phyloP scores from a whole-genome alignment of 1,140 invertebrate genomes.

The Meloidogyne floridensis region DNA sequence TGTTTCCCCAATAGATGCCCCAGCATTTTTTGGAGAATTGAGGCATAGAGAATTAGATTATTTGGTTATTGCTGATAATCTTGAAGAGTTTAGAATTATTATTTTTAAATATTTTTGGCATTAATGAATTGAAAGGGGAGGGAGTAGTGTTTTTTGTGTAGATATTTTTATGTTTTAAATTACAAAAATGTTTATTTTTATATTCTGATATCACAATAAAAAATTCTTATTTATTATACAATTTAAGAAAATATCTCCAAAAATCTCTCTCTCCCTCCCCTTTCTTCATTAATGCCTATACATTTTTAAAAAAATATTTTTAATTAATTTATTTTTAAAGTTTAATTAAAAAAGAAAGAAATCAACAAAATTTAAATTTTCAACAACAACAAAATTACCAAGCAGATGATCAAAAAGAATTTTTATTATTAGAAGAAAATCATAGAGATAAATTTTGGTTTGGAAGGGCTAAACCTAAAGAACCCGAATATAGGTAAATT shows the following conservation, averaged over 20 bases:
- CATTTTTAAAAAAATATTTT: too few species aligned
- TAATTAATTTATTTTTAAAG: not conserved
- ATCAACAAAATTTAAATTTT: not conserved
- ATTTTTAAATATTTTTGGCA: too few species aligned
- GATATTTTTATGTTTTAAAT: too few species aligned
- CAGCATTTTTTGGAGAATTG: constrained; percentile 54
- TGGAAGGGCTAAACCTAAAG: not conserved
- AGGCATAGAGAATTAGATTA: constrained; percentile 55
- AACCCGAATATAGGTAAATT: not conserved
- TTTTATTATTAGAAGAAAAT: not conserved
- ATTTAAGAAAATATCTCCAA: too few species aligned
- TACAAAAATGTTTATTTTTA: too few species aligned
- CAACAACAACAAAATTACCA: not conserved
- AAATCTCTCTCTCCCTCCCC: too few species aligned
- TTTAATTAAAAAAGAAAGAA: constrained; percentile 26
- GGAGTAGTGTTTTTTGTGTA: too few species aligned
- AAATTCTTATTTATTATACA: too few species aligned
- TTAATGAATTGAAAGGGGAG: too few species aligned
- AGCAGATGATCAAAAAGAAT: not conserved
- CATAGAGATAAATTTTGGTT: constrained; percentile 21
- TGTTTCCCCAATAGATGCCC: constrained; percentile 49
- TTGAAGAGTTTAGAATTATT: constrained; percentile 48
- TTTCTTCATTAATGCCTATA: too few species aligned
- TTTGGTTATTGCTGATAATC: constrained; percentile 60
- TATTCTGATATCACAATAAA: too few species aligned